Evolutionary conservation across 1,140 invertebrate genomes (phyloP).

Genomic region (Chlorops oryzae): DNA sequence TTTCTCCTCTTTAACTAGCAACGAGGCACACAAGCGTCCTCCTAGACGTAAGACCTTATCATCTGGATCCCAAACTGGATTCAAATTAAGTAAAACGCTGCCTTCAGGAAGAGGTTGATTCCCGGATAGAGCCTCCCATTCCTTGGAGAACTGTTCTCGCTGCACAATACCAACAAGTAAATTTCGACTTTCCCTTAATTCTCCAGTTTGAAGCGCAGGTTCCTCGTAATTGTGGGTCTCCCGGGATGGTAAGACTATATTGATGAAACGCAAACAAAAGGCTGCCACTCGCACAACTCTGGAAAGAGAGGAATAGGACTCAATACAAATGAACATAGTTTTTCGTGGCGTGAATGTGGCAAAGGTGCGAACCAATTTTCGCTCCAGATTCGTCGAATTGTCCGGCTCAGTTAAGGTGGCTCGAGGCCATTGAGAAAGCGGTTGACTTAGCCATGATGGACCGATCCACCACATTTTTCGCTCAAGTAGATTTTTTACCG

Average conservation of each 20-base stretch:
- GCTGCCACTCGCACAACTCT: neutral
- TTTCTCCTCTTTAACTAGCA: conserved; percentile 4
- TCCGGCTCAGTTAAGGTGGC: neutral
- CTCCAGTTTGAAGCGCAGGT: too few relatives aligned
- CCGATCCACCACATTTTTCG: conserved; percentile 5
- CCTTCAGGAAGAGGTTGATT: neutral
- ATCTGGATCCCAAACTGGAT: conserved; percentile 18
- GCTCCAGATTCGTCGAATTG: too few relatives aligned
- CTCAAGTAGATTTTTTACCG: neutral
- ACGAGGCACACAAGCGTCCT: conserved; percentile 18
- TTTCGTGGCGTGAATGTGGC: too few relatives aligned
- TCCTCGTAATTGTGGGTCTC: too few relatives aligned
- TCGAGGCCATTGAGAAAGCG: neutral
- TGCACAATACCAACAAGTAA: too few relatives aligned
- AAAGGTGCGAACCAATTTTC: too few relatives aligned
- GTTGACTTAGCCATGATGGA: neutral
- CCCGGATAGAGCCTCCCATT: neutral
- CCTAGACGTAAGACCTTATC: conserved; percentile 25
- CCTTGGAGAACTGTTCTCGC: neutral
- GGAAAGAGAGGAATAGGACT: neutral
- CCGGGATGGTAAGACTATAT: too few relatives aligned
- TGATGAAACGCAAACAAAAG: neutral
- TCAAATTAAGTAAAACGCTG: conserved; percentile 8
- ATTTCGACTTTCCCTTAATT: too few relatives aligned
- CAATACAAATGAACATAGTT: neutral